Base-by-base conservation (phyloP, 2,888 invertebrate genomes). In the Syrphus vitripennis region DNA sequence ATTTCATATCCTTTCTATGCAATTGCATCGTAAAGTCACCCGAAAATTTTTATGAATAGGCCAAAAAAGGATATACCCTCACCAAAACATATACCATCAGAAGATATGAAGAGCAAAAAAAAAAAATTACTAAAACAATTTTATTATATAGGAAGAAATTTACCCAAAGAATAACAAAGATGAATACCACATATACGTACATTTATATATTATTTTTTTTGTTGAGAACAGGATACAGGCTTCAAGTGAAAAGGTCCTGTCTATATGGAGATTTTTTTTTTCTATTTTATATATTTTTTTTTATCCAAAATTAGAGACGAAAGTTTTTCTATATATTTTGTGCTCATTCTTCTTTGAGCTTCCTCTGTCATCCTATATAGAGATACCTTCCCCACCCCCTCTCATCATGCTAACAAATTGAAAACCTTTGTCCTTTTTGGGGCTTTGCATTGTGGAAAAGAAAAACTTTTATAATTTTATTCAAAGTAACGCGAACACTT, bases 391-490 rank as follows among this genome's bases (percentile, higher is more conserved):
- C 16, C 19, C 26, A n/a, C n/a, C n/a, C n/a, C n/a, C n/a, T n/a
- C n/a, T 55, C 42, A 21, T 24, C 71, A 14, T 40, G 63, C 61
- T 63, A 86, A 77, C 82, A 82, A 86, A 86, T 86, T 86, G 77
- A 86, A 86, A 82, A 82, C 77, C 82, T 86, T 86, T 82, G 84
- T 84, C 81, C 71, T 81, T 84, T 80, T 81, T 72, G 42, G 76
- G 63, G 70, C 59, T 65, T 48, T 50, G 70, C 75, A 50, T 59
- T 80, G 48, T 65, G 75, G n/a, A 83, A 84, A 80, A 84, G 80
- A 71, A 84, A 81, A 82, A 86, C 82, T 86, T 86, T 86, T 86
- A 82, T 86, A 84, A 84, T 84, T 81, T 84, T 84, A 84, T 84
- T 84, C 84, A 84, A 84, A 84, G 81, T 84, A 84, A 81, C 81